Percentiles rank a stretch among this genome's conserved stretches.
Evolutionary conservation across 64 coral and sea anemone species (phyloP).

Genomic region (Actinia tenebrosa): DNA sequence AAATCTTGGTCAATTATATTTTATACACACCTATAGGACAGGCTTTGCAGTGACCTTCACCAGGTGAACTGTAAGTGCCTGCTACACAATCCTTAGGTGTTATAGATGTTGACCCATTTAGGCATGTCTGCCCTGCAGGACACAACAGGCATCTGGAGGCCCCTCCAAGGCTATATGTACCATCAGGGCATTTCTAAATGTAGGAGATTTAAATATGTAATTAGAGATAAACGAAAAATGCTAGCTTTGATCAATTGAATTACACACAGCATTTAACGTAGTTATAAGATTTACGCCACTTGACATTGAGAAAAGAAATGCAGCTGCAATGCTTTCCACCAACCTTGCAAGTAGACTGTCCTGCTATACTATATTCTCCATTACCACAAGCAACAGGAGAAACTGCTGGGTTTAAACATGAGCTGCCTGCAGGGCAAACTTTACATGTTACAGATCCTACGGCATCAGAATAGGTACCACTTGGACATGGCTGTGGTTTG

Average conservation of each 20-base stretch:
- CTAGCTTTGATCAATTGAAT: no score
- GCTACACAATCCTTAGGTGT: slow-evolving; percentile 60
- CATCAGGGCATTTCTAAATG: slow-evolving; percentile 84
- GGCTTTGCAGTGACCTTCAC: slow-evolving; percentile 68
- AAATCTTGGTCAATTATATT: neutral
- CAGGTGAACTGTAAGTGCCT: slow-evolving; percentile 77
- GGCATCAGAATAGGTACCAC: slow-evolving; percentile 72
- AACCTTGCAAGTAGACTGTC: slow-evolving; percentile 83
- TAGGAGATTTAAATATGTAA: neutral
- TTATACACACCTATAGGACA: slow-evolving; percentile 59
- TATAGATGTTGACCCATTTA: slow-evolving; percentile 59
- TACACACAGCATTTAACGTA: no score
- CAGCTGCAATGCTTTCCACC: neutral
- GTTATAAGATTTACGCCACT: no score
- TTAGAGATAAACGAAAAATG: neutral
- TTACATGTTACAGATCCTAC: slow-evolving; percentile 65
- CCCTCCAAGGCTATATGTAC: slow-evolving; percentile 70
- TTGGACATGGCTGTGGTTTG: slow-evolving; percentile 59
- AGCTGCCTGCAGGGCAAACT: slow-evolving; percentile 65
- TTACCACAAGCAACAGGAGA: slow-evolving; percentile 55
- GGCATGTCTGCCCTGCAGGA: slow-evolving; percentile 70
- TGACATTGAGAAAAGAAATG: neutral
- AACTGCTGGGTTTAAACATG: slow-evolving; percentile 60
- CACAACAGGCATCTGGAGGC: slow-evolving; percentile 58
- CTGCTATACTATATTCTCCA: slow-evolving; percentile 90